phyloP scores from a whole-genome alignment of 2,797 vertebrate genomes.

The Neolamprologus multifasciatus region DNA sequence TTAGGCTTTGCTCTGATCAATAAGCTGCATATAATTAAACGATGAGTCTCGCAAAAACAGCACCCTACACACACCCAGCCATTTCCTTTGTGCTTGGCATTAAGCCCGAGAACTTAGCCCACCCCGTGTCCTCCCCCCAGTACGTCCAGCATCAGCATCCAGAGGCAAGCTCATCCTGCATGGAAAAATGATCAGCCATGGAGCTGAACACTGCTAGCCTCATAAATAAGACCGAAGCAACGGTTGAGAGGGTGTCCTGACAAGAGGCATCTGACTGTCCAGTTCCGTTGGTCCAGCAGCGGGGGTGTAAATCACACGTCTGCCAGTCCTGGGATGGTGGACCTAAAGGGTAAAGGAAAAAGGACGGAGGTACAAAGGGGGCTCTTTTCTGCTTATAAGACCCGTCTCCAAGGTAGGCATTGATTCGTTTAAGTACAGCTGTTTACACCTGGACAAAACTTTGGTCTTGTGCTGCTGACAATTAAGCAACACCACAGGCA shows the following conservation, averaged over 20 bases:
- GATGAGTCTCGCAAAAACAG: neutral
- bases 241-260: slow-evolving; percentile 71
- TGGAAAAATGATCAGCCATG: slow-evolving; percentile 76
- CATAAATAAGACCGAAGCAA: slow-evolving; percentile 73
- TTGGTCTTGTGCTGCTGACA: neutral
- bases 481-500: slow-evolving; percentile 10
- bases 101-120: neutral
- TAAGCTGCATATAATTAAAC: slow-evolving; percentile 29
- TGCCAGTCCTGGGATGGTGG: slow-evolving; percentile 2
- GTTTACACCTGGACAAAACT: slow-evolving; percentile 6
- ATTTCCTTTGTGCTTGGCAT: neutral
- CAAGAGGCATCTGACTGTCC: slow-evolving; percentile 65
- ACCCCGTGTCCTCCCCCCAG: neutral
- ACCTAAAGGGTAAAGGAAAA: neutral
- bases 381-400: slow-evolving; percentile 7
- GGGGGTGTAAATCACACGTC: slow-evolving; percentile 63
- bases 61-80: neutral
- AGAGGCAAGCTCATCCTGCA: slow-evolving; percentile 49
- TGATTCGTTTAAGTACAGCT: slow-evolving; percentile 14
- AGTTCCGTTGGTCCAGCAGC: slow-evolving; percentile 29
- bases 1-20: slow-evolving; percentile 22
- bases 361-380: neutral
- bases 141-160: neutral
- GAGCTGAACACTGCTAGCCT: slow-evolving; percentile 62
- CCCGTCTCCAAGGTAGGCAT: neutral